Base-by-base conservation (phyloP, 1,140 invertebrate genomes). In the Lithobius niger region DNA sequence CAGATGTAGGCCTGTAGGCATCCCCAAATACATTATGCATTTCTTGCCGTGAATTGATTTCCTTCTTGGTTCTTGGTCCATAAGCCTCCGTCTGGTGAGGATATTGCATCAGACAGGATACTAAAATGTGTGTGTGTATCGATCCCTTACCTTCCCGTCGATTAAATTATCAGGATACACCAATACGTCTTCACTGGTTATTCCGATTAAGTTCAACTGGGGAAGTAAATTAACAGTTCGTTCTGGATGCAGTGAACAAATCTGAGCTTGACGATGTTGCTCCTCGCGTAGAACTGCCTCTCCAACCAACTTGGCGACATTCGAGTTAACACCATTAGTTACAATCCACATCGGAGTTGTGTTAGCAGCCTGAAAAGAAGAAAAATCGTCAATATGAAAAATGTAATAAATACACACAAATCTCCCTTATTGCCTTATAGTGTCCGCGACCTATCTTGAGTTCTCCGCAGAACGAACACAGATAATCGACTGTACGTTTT, bases 311-410 rank as follows among this genome's bases (percentile, higher is more conserved):
- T 69, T 66, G 3, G 67, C 61, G 1, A 71, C 59, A 0, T 68
- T 69, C 24, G 58, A 54, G 59, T 73, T 67, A 10, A 70, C 40
- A 4, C 71, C 71, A 58, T 69, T 67, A 0, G 71, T 73, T 6
- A 73, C 47, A n/a, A 74, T 69, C 71, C 71, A 74, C 67, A 73
- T 71, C 44, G 68, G 64, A 18, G 71, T 71, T 16, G 70, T 65
- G 47, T 71, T 70, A 3, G 71, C 70, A 13, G 65, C 62, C 61
- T 65, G 22, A 56, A 24, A 54, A 25, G 27, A 0, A 45, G 36
- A 26, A 19, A 21, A 21, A 2, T 45, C 27, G 22, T 21, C 0
- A 24, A 36, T 47, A 36, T 54, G 10, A n/a, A 18, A 25, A 55
- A 27, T n/a, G n/a, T n/a, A n/a, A n/a, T n/a, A n/a, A n/a, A n/a